phyloP scores from a whole-genome alignment of 1,140 invertebrate genomes.

The Heliconius congener region DNA sequence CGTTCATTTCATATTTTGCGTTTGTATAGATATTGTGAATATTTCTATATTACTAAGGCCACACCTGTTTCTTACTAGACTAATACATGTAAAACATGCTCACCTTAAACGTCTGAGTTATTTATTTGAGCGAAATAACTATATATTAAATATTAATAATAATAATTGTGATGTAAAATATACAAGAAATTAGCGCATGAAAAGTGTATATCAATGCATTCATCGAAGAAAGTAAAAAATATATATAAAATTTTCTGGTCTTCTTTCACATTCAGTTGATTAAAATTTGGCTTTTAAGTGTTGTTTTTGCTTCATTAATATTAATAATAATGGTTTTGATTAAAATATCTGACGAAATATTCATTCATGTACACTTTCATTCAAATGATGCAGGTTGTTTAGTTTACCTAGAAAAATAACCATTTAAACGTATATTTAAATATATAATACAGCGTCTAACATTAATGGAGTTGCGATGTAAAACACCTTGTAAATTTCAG shows the following conservation, averaged over 20 bases:
- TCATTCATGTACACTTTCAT: too few species aligned
- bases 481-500: slow-evolving; percentile 47
- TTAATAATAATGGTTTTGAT: not conserved
- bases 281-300: not conserved
- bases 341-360: not conserved
- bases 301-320: not conserved
- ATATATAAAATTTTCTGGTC: too few species aligned
- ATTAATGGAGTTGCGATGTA: slow-evolving; percentile 50
- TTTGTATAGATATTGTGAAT: slow-evolving; percentile 19
- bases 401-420: slow-evolving; percentile 12
- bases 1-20: not conserved
- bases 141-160: not conserved
- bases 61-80: not conserved
- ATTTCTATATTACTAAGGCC: slow-evolving; percentile 5
- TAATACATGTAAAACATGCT: not conserved
- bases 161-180: not conserved
- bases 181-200: too few species aligned
- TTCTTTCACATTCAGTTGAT: not conserved
- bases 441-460: slow-evolving; percentile 42
- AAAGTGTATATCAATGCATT: too few species aligned
- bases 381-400: too few species aligned
- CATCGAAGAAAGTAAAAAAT: not conserved
- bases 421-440: slow-evolving; percentile 34
- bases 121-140: not conserved
- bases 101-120: not conserved